Evolutionary conservation across 2,797 vertebrate species (phyloP).

Genomic region (Scolopax bukidnonensis): DNA sequence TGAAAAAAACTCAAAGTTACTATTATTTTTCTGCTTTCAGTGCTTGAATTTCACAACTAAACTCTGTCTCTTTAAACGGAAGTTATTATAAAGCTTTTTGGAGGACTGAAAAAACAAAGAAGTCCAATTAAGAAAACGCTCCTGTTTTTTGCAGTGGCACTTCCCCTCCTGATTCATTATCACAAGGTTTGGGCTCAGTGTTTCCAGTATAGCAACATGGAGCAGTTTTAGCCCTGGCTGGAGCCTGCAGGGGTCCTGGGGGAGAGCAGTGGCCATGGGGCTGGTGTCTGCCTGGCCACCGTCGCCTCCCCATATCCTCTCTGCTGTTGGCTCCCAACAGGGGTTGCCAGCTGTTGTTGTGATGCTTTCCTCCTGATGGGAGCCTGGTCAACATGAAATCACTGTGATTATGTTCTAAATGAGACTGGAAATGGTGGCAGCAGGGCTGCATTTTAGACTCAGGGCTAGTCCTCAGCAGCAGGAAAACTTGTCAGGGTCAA

Average conservation of each 20-base stretch:
- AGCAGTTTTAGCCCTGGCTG: rapidly evolving
- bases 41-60: not conserved
- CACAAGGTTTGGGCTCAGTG: not conserved
- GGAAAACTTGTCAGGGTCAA: not conserved
- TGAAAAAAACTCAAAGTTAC: not conserved
- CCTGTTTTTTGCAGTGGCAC: not conserved
- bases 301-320: rapidly evolving
- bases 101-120: not conserved
- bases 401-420: not conserved
- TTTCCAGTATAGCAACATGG: not conserved
- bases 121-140: not conserved
- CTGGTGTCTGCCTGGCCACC: not conserved
- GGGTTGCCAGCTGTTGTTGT: not conserved
- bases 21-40: not conserved
- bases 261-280: not conserved
- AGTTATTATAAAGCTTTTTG: not conserved
- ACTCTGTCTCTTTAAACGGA: not conserved
- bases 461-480: not conserved
- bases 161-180: not conserved
- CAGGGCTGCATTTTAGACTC: not conserved
- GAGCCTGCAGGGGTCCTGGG: not conserved
- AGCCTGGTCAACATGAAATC: not conserved
- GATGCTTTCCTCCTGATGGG: not conserved
- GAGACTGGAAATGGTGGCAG: not conserved
- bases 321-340: not conserved